Evolutionary conservation across 2,797 vertebrate genomes (phyloP).

Genomic region (Sebastes matsubarae): DNA sequence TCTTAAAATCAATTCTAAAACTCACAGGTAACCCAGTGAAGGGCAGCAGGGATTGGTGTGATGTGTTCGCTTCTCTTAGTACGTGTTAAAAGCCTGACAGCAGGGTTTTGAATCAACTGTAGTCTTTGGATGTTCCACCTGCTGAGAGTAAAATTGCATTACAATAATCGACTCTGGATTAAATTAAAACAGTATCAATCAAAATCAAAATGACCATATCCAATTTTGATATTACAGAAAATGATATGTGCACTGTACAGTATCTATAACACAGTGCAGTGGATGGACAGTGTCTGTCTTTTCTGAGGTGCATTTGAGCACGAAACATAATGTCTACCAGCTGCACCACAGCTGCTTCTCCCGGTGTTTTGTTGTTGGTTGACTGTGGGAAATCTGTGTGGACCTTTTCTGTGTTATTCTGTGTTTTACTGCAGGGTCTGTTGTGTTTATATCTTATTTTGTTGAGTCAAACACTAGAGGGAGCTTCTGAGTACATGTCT

Average conservation of each 20-base stretch:
- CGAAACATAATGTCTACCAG: background rate
- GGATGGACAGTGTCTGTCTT: background rate
- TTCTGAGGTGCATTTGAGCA: background rate
- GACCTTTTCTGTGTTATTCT: background rate
- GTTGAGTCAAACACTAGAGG: slow-evolving; percentile 26
- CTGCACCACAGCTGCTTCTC: background rate
- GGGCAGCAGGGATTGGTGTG: no score
- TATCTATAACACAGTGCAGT: background rate
- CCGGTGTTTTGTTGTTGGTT: background rate
- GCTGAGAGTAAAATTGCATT: no score
- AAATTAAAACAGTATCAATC: no score
- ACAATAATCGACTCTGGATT: no score
- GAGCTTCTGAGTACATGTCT: background rate
- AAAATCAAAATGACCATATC: background rate
- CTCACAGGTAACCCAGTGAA: no score
- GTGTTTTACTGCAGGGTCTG: background rate
- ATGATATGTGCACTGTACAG: background rate
- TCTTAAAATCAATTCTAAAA: no score
- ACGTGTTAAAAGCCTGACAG: no score
- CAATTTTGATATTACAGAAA: background rate
- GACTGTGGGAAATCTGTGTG: background rate
- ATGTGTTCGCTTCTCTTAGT: no score
- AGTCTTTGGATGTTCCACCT: no score
- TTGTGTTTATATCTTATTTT: slow-evolving; percentile 2
- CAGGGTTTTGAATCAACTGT: no score